These are phyloP conservation scores for Neosilurus mollespiculum DNA, from an alignment of 2,797 vertebrate species.

Conservation along the genomic window DNA sequence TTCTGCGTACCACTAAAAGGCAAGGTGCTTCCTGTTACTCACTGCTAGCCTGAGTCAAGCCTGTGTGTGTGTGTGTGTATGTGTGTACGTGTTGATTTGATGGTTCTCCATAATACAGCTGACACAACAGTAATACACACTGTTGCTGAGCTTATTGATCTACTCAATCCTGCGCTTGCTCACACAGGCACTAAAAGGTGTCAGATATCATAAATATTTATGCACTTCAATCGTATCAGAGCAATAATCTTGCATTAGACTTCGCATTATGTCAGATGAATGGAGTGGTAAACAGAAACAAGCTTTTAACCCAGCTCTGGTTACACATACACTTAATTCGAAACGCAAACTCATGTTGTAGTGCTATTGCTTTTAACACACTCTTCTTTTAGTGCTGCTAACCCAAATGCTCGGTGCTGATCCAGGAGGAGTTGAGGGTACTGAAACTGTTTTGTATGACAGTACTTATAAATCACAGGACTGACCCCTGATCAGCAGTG, in stretches of 20 bases:
- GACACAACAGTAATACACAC: constrained; percentile 38
- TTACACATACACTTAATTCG: constrained; percentile 52
- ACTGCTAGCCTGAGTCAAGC: constrained; percentile 10
- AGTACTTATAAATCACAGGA: neutral
- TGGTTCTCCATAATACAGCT: constrained; percentile 3
- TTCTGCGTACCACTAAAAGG: constrained; percentile 10
- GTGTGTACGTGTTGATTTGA: neutral
- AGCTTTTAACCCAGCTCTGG: neutral
- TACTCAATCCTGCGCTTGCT: neutral
- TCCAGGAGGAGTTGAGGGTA: neutral
- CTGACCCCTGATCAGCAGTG: constrained; percentile 36
- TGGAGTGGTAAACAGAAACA: neutral
- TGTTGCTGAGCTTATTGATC: constrained; percentile 16
- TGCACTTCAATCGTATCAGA: neutral
- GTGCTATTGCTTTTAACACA: neutral
- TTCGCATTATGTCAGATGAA: neutral
- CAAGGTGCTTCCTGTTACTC: constrained; percentile 61
- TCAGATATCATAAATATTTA: constrained; percentile 9
- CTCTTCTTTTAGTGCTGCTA: constrained; percentile 11
- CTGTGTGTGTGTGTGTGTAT: constrained; percentile 3
- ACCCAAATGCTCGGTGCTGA: constrained; percentile 3
- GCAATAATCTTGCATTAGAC: neutral
- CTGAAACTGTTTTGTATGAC: neutral
- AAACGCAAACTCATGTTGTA: constrained; percentile 55
- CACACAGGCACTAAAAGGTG: neutral